These are phyloP conservation scores for Eclectus roratus DNA, from an alignment of 2,113 vertebrate species.

Conservation along the genomic window DNA sequence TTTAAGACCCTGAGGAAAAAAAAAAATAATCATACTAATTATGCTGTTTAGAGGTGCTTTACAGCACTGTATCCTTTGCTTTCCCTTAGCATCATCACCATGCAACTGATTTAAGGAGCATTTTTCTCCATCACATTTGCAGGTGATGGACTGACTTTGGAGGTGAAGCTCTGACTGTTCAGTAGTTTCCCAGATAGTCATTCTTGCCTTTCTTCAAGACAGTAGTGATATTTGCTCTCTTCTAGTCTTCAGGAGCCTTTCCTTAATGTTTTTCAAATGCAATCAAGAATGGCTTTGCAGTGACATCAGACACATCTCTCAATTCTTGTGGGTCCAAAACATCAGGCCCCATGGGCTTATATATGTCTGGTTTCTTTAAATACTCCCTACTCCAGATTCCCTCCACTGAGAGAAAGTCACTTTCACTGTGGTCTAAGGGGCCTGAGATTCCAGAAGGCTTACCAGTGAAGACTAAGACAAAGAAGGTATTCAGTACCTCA, in stretches of 20 bases:
- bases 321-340: not conserved
- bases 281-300: not conserved
- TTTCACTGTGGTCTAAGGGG: not conserved
- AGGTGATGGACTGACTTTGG: not conserved
- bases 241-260: not conserved
- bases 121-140: not conserved
- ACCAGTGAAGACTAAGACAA: not conserved
- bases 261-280: not conserved
- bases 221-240: not conserved
- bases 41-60: not conserved
- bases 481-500: not conserved
- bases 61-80: not conserved
- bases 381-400: not conserved
- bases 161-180: not conserved
- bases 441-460: not conserved
- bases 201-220: not conserved
- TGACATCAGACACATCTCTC: not conserved
- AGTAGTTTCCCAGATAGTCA: not conserved
- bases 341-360: accelerated
- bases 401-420: not conserved
- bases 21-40: not conserved
- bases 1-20: not conserved
- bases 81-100: not conserved
- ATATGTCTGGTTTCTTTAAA: not conserved
- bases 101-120: not conserved